phyloP scores from a whole-genome alignment of 2,113 vertebrate genomes.

The Pterocles gutturalis region DNA sequence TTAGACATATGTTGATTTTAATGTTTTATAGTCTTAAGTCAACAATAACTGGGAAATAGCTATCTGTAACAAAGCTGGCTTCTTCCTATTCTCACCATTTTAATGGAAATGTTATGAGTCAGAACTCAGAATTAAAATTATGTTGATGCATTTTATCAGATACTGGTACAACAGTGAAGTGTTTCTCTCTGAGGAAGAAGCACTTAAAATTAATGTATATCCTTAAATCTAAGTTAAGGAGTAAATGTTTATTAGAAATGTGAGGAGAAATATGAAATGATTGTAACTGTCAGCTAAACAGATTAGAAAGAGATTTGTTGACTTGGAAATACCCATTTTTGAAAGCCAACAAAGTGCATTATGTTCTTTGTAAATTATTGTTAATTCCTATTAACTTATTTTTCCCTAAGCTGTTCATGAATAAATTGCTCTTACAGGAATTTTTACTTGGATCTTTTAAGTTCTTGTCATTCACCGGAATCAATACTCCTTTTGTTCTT shows the following conservation, averaged over 20 bases:
- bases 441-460: slow-evolving; percentile 36
- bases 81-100: not conserved
- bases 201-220: not conserved
- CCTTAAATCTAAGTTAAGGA: not conserved
- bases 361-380: not conserved
- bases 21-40: not conserved
- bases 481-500: slow-evolving; percentile 61
- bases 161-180: not conserved
- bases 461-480: slow-evolving; percentile 26
- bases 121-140: not conserved
- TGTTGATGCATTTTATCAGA: not conserved
- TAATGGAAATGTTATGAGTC: not conserved
- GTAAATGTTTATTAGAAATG: not conserved
- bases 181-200: not conserved
- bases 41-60: not conserved
- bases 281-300: not conserved
- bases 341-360: slow-evolving; percentile 19
- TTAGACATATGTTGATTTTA: not conserved
- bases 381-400: slow-evolving; percentile 26
- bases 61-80: not conserved
- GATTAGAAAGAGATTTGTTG: not conserved
- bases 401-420: slow-evolving; percentile 15
- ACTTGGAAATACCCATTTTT: not conserved
- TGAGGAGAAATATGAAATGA: not conserved
- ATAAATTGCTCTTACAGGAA: slow-evolving; percentile 28